Percentiles rank a stretch among this genome's conserved stretches.
phyloP scores from a whole-genome alignment of 1,140 invertebrate species.

The Stegodyphus mimosarum region DNA sequence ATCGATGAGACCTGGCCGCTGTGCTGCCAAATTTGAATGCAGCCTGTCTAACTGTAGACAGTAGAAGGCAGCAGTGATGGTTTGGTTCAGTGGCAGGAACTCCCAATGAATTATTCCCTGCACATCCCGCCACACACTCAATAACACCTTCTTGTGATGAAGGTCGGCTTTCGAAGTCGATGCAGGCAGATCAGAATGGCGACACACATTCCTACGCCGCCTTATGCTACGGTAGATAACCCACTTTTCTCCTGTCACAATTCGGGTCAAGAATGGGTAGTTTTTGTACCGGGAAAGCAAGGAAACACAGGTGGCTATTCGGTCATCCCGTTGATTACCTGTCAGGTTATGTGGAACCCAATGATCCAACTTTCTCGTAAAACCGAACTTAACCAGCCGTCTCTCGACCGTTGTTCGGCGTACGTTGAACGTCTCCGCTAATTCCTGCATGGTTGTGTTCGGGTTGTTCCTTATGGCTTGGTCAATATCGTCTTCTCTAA shows the following conservation, averaged over 20 bases:
- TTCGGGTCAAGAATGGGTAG: not conserved
- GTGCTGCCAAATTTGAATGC: conserved; percentile 9
- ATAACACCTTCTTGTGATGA: conserved; percentile 13
- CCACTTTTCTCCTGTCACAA: not conserved
- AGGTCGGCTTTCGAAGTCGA: not conserved
- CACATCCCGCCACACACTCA: not conserved
- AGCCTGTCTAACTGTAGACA: conserved; percentile 7
- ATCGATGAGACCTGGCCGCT: not conserved
- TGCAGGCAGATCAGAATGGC: not conserved
- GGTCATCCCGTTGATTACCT: conserved; percentile 12
- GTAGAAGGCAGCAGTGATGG: not conserved
- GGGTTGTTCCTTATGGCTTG: conserved; percentile 1
- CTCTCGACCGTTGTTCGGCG: not conserved
- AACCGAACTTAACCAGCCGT: not conserved
- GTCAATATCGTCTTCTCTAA: conserved; percentile 9
- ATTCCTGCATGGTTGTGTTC: not conserved
- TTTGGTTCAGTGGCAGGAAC: conserved; percentile 1
- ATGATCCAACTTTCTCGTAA: conserved; percentile 6
- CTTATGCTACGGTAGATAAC: not conserved
- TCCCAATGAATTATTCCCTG: conserved; percentile 7
- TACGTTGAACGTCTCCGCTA: not conserved
- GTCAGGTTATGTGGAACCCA: conserved; percentile 1
- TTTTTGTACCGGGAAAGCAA: conserved; percentile 10
- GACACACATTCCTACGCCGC: not conserved
- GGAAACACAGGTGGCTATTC: not conserved